A percentile compares a stretch with the other conserved stretches of the same genome.
Conservation (phyloP, 2,113 vertebrate genomes). For the Centropus bengalensis region DNA sequence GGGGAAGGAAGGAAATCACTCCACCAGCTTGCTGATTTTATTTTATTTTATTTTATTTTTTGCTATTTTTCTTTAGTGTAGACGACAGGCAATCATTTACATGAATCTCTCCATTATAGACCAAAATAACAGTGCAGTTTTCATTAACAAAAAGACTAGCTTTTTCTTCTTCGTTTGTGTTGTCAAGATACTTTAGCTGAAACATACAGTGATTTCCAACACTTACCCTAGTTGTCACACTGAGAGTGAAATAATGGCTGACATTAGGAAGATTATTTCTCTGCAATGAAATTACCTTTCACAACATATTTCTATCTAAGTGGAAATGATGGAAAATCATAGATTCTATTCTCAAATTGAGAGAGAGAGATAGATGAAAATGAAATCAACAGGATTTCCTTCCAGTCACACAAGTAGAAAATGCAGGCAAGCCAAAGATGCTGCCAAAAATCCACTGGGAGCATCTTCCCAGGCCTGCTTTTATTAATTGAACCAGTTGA, state of each 20-base stretch:
- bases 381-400: conserved; percentile 55
- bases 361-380: conserved; percentile 37
- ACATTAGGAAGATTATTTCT: conserved; percentile 78
- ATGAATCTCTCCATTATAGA: conserved; percentile 72
- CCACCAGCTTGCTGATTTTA: neutral
- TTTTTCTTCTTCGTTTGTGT: conserved; percentile 73
- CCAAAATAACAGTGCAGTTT: conserved; percentile 75
- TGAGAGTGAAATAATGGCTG: conserved; percentile 77
- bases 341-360: conserved; percentile 69
- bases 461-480: neutral
- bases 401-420: neutral
- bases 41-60: neutral
- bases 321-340: conserved; percentile 75
- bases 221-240: conserved; percentile 76
- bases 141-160: conserved; percentile 73
- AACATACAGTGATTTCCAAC: conserved; percentile 74
- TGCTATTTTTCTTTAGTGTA: conserved; percentile 48
- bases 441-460: neutral
- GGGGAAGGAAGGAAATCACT: neutral
- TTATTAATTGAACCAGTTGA: conserved; percentile 12
- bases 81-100: conserved; percentile 72
- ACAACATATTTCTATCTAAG: conserved; percentile 77
- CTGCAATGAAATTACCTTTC: conserved; percentile 77
- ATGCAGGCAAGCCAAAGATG: neutral
- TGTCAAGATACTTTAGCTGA: conserved; percentile 76